A percentile compares a stretch with the other conserved stretches of the same genome.
These are phyloP conservation scores for Zaprionus bogoriensis DNA, from an alignment of 2,888 invertebrate genomes.

Conservation along the genomic window DNA sequence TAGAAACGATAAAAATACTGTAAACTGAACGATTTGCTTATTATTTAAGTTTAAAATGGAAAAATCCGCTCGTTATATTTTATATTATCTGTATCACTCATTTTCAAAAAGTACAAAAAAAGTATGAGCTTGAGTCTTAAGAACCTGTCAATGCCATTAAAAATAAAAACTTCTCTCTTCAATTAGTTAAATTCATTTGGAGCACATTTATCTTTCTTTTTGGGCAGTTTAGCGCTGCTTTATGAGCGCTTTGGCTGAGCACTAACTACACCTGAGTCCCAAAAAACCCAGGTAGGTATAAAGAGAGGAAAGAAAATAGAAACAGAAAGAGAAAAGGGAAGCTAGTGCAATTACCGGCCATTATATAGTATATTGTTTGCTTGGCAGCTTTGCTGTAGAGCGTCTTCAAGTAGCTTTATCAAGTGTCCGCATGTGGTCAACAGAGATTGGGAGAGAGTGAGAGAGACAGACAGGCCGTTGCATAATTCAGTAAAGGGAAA, in stretches of 20 bases:
- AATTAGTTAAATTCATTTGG: slow-evolving; percentile 33
- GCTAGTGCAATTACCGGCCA: neutral
- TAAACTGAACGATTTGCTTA: too few relatives aligned
- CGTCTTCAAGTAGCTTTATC: slow-evolving; percentile 24
- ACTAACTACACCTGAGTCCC: slow-evolving; percentile 23
- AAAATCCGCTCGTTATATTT: too few relatives aligned
- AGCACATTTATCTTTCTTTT: slow-evolving; percentile 56
- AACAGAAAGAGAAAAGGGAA: neutral
- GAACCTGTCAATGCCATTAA: neutral
- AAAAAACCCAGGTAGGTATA: neutral
- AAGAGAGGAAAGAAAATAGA: neutral
- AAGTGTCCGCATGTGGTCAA: slow-evolving; percentile 38
- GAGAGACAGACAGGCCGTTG: neutral
- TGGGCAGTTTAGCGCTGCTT: neutral
- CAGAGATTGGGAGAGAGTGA: neutral
- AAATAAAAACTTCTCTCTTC: slow-evolving; percentile 8
- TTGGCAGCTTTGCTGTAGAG: slow-evolving; percentile 14
- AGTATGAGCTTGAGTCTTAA: too few relatives aligned
- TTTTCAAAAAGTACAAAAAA: too few relatives aligned
- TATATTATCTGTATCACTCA: too few relatives aligned
- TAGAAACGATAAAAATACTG: too few relatives aligned
- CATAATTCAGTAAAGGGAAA: slow-evolving; percentile 14
- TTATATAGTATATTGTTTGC: slow-evolving; percentile 26
- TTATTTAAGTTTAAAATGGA: too few relatives aligned
- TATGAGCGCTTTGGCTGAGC: neutral